A percentile compares a stretch with the other conserved stretches of the same genome.
Evolutionary conservation across 2,888 invertebrate species (phyloP).

Genomic region (Hyalella azteca): DNA sequence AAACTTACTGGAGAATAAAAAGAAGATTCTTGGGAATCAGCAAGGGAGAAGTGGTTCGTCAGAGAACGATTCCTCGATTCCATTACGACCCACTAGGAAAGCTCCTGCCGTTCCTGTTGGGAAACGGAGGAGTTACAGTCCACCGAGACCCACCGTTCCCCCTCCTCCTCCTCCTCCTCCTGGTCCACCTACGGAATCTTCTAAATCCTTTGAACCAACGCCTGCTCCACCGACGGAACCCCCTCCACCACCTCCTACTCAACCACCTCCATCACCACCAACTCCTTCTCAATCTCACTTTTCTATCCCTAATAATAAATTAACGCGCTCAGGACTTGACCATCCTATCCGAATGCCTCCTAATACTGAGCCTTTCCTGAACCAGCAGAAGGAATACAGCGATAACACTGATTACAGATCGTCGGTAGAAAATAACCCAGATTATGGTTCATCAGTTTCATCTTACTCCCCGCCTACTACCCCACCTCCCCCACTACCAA

Average conservation of each 20-base stretch:
- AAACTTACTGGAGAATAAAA: neutral
- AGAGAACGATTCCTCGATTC: neutral
- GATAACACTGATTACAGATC: neutral
- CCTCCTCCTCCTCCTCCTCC: constrained; percentile 56
- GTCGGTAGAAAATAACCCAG: constrained; percentile 12
- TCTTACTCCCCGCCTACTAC: constrained; percentile 44
- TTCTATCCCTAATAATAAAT: neutral
- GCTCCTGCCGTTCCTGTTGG: constrained; percentile 50
- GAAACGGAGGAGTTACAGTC: constrained; percentile 46
- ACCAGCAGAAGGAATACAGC: too few species aligned
- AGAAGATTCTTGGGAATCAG: neutral
- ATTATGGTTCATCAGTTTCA: constrained; percentile 36
- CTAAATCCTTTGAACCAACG: constrained; percentile 42
- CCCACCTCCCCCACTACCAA: constrained; percentile 51
- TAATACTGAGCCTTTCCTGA: neutral
- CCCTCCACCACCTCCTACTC: constrained; percentile 50
- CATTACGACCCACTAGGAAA: constrained; percentile 43
- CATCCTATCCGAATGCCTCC: neutral
- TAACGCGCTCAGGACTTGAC: neutral
- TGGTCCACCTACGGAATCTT: constrained; percentile 31
- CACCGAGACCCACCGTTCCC: constrained; percentile 53
- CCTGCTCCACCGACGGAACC: constrained; percentile 42
- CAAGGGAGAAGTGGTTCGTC: constrained; percentile 1
- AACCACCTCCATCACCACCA: constrained; percentile 45
- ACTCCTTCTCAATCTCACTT: neutral